Conservation (phyloP, 2,888 invertebrate species). For the Helicoverpa assulta region DNA sequence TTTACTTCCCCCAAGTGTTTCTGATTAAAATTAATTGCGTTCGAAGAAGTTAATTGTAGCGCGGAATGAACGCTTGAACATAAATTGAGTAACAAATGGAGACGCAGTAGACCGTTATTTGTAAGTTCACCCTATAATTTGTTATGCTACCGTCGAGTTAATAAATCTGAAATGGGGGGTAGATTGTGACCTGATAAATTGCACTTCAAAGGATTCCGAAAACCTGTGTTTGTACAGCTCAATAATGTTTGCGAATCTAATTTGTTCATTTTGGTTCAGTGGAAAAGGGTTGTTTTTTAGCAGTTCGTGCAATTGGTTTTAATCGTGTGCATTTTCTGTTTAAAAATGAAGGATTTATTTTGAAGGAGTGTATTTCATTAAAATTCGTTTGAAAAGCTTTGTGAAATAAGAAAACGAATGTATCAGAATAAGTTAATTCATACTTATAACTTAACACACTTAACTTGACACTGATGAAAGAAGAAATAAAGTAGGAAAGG, state of each 20-base stretch:
- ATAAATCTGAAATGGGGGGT: conserved; percentile 59
- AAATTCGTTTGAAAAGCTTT: neutral
- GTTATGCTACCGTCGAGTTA: conserved; percentile 59
- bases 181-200: conserved; percentile 54
- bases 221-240: conserved; percentile 45
- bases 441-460: too few species aligned
- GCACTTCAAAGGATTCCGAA: conserved; percentile 50
- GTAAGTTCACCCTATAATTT: conserved; percentile 68
- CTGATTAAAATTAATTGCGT: conserved; percentile 85
- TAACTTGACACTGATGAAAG: too few species aligned
- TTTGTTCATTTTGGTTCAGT: conserved; percentile 44
- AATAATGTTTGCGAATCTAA: conserved; percentile 43
- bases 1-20: conserved; percentile 72
- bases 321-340: neutral
- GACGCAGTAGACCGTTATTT: conserved; percentile 68
- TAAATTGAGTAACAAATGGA: conserved; percentile 77
- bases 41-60: conserved; percentile 81
- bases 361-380: neutral
- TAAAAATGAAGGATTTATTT: neutral
- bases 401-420: neutral
- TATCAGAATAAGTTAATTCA: too few species aligned
- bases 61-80: conserved; percentile 73
- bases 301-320: conserved; percentile 5
- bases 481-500: too few species aligned
- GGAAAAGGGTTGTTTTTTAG: conserved; percentile 20